Base-by-base conservation (phyloP, 2,113 vertebrate genomes). In the Nycticorax nycticorax region DNA sequence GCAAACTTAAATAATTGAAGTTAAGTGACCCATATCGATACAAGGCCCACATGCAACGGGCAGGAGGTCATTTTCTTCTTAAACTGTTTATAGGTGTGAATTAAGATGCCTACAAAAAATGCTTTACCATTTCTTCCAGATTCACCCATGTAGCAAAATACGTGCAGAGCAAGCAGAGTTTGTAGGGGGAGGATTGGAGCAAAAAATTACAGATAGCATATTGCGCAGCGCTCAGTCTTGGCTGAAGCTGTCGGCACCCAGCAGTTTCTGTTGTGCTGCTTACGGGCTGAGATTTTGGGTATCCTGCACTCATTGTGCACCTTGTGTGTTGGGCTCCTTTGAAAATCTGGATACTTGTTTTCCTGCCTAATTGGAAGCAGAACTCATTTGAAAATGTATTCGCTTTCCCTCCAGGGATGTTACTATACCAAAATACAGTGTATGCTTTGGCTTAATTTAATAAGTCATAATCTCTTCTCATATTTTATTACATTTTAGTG, bases 371-470 rank as follows among this genome's bases (percentile, higher is more conserved):
- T 95, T 96, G 94, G 92, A 96, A 97, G 94, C 94, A 97, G 97
- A 95, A 82, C 62, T 87, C 66, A 56, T 95, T 93, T 96, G 89
- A 96, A 95, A 97, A 87, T 76, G 76, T 92, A 92, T 96, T 95
- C 17, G 2, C 89, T 95, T 95, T 93, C 91, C 95, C 96, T 95
- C 91, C 91, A 95, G 96, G 97, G 95, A 97, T 82, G 77, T 83
- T 94, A 82, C 92, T 92, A 18, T 81, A 95, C 94, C 80, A 93
- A 91, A 93, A 87, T 81, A 95, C 76, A 92, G 68, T 92, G 96
- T 95, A 85, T 95, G 91, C 88, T 95, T 95, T 97, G 96, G 97
- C 95, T 96, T 97, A 97, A 96, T 96, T 97, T 96, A 97, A 96
- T 96, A 96, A 96, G 82, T 93, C 90, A 96, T 97, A 96, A 97